phyloP scores from a whole-genome alignment of 2,797 vertebrate genomes.

The Ibycter americanus region DNA sequence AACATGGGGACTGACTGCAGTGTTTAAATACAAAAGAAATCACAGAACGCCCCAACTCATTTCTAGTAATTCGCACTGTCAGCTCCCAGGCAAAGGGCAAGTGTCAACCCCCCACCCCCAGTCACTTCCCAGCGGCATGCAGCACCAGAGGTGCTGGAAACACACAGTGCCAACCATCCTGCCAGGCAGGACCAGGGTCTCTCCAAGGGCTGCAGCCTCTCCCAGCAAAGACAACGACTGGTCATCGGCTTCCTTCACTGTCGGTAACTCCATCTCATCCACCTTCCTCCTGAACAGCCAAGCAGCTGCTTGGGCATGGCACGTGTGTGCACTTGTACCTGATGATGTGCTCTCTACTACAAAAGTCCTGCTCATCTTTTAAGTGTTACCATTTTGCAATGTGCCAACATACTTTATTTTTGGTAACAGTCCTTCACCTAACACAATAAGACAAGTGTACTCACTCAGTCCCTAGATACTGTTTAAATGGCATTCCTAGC shows the following conservation, averaged over 20 bases:
- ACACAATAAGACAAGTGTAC: not conserved
- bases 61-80: not conserved
- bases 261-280: not conserved
- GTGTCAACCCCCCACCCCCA: too few species aligned
- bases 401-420: conserved; percentile 17
- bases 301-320: not conserved
- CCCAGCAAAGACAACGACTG: not conserved
- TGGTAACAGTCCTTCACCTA: conserved; percentile 37
- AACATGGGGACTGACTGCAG: not conserved
- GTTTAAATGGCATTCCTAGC: not conserved
- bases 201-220: not conserved
- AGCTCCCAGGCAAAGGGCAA: not conserved
- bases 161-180: not conserved
- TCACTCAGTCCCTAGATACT: not conserved
- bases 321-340: not conserved
- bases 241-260: not conserved
- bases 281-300: not conserved
- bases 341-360: not conserved
- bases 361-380: conserved; percentile 5
- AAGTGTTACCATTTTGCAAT: not conserved
- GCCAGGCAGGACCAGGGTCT: not conserved
- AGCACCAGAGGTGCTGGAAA: not conserved
- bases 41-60: not conserved
- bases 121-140: not conserved
- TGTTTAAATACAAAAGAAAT: not conserved